A percentile compares a stretch with the other conserved stretches of the same genome.
phyloP scores from a whole-genome alignment of 2,888 invertebrate species.

The Chalcosyrphus nemorum region DNA sequence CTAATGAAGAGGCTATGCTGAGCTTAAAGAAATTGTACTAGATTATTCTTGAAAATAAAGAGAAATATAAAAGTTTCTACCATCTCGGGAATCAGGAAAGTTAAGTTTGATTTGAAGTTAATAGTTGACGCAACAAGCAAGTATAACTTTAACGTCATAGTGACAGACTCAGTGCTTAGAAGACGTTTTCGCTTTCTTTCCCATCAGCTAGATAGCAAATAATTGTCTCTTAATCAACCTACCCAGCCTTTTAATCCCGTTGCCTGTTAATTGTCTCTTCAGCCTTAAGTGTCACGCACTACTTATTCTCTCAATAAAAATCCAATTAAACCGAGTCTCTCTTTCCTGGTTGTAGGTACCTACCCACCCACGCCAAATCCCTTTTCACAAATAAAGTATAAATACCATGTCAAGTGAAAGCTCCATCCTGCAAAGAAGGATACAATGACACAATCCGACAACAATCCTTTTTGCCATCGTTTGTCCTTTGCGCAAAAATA shows the following conservation, averaged over 20 bases:
- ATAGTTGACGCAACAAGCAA: too few relatives aligned
- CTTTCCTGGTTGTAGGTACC: too few relatives aligned
- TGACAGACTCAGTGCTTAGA: too few relatives aligned
- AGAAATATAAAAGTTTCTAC: too few relatives aligned
- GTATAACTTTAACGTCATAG: too few relatives aligned
- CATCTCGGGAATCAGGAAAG: too few relatives aligned
- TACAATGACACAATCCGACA: neutral
- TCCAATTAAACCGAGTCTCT: slow-evolving; percentile 3
- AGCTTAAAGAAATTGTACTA: too few relatives aligned
- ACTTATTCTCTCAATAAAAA: neutral
- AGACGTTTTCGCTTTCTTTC: too few relatives aligned
- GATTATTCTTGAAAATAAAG: too few relatives aligned
- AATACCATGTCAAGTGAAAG: neutral
- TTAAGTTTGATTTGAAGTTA: too few relatives aligned
- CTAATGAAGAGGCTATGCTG: too few relatives aligned
- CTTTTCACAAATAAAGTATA: neutral
- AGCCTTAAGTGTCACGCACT: neutral
- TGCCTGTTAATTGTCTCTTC: neutral
- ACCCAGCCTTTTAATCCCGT: neutral
- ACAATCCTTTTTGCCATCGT: neutral
- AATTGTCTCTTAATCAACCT: neutral
- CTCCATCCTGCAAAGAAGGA: neutral
- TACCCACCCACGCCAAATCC: neutral
- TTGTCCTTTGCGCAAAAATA: slow-evolving; percentile 19
- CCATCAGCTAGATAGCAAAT: too few relatives aligned